These are phyloP conservation scores for Acronicta psi DNA, from an alignment of 2,888 invertebrate genomes.

Conservation along the genomic window DNA sequence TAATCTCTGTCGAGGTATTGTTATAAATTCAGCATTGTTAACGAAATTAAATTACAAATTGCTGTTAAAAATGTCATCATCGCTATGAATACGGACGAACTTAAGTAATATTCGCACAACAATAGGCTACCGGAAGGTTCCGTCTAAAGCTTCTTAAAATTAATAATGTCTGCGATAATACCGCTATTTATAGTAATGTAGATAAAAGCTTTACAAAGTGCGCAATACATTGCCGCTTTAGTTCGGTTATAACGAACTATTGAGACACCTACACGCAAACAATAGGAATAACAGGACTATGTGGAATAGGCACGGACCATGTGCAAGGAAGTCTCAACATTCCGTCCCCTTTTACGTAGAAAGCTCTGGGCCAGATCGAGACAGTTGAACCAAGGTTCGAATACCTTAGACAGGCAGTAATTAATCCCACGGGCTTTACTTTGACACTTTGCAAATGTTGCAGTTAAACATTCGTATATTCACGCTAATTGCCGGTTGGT, in stretches of 20 bases:
- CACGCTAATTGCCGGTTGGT: conserved; percentile 51
- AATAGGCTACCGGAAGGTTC: conserved; percentile 47
- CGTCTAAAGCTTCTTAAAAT: conserved; percentile 46
- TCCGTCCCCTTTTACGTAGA: conserved; percentile 61
- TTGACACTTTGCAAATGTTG: conserved; percentile 54
- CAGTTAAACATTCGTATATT: conserved; percentile 45
- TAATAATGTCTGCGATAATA: conserved; percentile 49
- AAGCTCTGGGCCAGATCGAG: conserved; percentile 57
- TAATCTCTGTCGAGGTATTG: too few relatives aligned
- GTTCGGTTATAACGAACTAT: conserved; percentile 50
- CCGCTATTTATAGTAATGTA: conserved; percentile 53
- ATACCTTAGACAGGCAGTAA: conserved; percentile 43
- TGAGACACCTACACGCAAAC: conserved; percentile 54
- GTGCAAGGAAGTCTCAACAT: conserved; percentile 57
- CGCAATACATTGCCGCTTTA: conserved; percentile 47
- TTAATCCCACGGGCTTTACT: conserved; percentile 52
- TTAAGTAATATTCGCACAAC: conserved; percentile 44
- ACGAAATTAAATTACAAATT: conserved; percentile 16
- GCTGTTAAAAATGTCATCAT: conserved; percentile 20
- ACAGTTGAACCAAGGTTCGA: conserved; percentile 43
- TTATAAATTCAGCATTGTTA: background rate
- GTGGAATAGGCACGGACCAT: conserved; percentile 30
- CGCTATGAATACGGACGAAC: conserved; percentile 23
- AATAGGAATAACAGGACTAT: conserved; percentile 40
- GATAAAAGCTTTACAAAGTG: conserved; percentile 53